Conservation (phyloP, 2,888 invertebrate genomes). For the Conomelus anceps region DNA sequence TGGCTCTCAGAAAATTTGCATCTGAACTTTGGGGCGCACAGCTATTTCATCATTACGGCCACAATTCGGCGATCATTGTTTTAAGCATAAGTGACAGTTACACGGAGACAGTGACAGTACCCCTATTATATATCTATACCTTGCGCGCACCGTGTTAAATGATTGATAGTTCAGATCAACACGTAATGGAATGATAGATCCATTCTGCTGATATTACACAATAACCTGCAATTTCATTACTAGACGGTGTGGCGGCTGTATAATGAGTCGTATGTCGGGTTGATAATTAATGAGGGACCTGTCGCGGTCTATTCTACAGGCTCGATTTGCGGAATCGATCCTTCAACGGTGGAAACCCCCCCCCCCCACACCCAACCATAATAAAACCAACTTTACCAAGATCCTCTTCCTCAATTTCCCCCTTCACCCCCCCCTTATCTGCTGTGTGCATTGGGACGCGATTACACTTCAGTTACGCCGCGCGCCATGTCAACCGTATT, state of each 20-base stretch:
- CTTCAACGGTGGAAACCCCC: not conserved
- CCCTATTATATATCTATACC: no score
- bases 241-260: not conserved
- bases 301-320: not conserved
- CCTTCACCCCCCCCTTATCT: no score
- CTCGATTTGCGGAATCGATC: not conserved
- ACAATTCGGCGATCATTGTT: not conserved
- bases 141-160: not conserved
- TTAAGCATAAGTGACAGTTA: not conserved
- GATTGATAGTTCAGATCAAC: not conserved
- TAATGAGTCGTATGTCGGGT: not conserved
- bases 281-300: not conserved
- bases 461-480: not conserved
- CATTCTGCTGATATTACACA: not conserved
- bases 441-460: not conserved
- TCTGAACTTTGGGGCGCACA: not conserved
- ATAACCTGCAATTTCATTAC: not conserved
- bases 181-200: not conserved
- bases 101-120: not conserved
- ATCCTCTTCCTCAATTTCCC: not conserved
- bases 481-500: not conserved
- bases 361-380: not conserved
- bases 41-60: not conserved
- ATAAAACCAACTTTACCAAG: not conserved
- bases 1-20: not conserved